A percentile compares a stretch with the other conserved stretches of the same genome.
phyloP scores from a whole-genome alignment of 92 coral and sea anemone genomes.

The Pocillopora meandrina region DNA sequence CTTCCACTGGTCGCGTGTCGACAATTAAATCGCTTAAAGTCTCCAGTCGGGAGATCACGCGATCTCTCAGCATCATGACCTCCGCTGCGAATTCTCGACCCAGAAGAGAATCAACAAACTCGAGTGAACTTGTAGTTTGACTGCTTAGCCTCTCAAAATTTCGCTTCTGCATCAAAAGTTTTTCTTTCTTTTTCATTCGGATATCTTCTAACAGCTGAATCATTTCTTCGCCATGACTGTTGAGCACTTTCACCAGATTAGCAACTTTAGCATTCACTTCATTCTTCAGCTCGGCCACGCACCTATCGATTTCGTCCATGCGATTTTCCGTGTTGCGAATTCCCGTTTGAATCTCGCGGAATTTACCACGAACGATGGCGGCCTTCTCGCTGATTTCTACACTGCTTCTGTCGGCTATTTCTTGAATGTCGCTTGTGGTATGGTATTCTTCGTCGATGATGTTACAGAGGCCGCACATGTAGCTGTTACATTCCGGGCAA shows the following conservation, averaged over 20 bases:
- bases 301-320: slow-evolving; percentile 64
- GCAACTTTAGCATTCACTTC: slow-evolving; percentile 72
- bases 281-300: slow-evolving; percentile 62
- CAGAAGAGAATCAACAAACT: slow-evolving; percentile 61
- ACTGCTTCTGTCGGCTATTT: slow-evolving; percentile 46
- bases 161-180: slow-evolving; percentile 58
- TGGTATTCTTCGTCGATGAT: slow-evolving; percentile 66
- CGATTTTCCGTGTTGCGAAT: slow-evolving; percentile 24
- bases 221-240: slow-evolving; percentile 78
- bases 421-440: slow-evolving; percentile 55
- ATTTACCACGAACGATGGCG: slow-evolving; percentile 46
- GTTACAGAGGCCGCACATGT: slow-evolving; percentile 77
- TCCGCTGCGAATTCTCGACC: slow-evolving; percentile 73
- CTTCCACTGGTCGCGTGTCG: slow-evolving; percentile 78
- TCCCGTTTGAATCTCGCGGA: slow-evolving; percentile 46
- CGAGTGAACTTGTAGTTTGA: slow-evolving; percentile 64
- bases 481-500: slow-evolving; percentile 71
- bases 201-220: slow-evolving; percentile 62
- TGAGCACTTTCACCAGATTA: slow-evolving; percentile 58
- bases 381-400: slow-evolving; percentile 32
- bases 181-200: slow-evolving; percentile 70
- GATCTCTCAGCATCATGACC: slow-evolving; percentile 54
- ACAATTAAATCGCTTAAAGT: slow-evolving; percentile 54
- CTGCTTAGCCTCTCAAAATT: slow-evolving; percentile 49
- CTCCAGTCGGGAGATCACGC: slow-evolving; percentile 68